Conservation (phyloP, 2,888 invertebrate species). For the Machimus atricapillus region DNA sequence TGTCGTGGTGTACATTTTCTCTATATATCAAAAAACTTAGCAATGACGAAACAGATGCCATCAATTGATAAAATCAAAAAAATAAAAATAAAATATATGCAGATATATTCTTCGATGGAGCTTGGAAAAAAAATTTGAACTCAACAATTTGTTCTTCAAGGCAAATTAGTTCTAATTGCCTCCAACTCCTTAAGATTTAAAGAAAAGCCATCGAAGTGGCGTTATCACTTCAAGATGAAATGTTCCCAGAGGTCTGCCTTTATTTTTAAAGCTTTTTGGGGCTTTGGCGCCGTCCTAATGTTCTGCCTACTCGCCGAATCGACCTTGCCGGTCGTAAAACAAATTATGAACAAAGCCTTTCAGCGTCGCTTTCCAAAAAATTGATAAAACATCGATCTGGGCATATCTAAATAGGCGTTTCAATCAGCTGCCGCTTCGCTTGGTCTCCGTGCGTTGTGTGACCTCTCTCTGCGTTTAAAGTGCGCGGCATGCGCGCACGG, state of each 20-base stretch:
- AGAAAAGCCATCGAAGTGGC: background rate
- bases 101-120: background rate
- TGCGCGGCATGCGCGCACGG: background rate
- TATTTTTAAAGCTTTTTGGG: background rate
- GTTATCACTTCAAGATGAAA: background rate
- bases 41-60: background rate
- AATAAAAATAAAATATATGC: background rate
- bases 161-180: background rate
- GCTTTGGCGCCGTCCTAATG: background rate
- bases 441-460: background rate
- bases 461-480: background rate
- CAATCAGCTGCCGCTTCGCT: background rate
- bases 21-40: background rate
- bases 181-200: background rate
- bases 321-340: constrained; percentile 9
- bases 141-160: background rate
- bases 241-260: background rate
- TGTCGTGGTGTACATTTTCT: background rate
- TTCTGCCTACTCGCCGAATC: background rate
- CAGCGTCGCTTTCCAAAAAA: constrained; percentile 21
- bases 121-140: background rate
- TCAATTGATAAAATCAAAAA: background rate
- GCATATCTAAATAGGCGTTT: constrained; percentile 26
- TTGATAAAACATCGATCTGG: constrained; percentile 16
- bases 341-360: constrained; percentile 26